A percentile compares a stretch with the other conserved stretches of the same genome.
These are phyloP conservation scores for Drosophila recens DNA, from an alignment of 2,888 invertebrate species.

Conservation along the genomic window DNA sequence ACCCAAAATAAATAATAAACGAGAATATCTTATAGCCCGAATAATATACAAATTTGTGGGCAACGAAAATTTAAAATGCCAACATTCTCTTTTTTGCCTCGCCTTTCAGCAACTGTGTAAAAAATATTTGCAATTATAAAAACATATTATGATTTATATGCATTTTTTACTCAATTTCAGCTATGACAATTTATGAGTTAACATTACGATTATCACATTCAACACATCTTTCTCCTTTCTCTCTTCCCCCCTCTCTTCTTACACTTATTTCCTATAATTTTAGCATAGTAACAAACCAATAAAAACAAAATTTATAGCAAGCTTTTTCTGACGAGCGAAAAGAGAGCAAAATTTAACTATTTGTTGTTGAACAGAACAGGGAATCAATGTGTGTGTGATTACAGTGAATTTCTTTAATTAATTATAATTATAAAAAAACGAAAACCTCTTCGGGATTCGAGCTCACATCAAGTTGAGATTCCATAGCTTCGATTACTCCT, in stretches of 20 bases:
- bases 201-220: conserved; percentile 42
- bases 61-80: neutral
- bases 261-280: neutral
- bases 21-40: neutral
- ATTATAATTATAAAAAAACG: too few species aligned
- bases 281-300: conserved; percentile 42
- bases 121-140: conserved; percentile 35
- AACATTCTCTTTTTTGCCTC: neutral
- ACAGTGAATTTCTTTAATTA: neutral
- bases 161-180: conserved; percentile 32
- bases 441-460: too few species aligned
- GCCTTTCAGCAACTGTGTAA: conserved; percentile 6
- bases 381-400: neutral
- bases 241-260: neutral
- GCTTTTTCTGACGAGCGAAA: conserved; percentile 25
- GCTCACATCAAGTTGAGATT: too few species aligned
- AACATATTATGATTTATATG: conserved; percentile 41
- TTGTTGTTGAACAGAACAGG: neutral
- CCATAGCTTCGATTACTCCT: too few species aligned
- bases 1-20: conserved; percentile 1
- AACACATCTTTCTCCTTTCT: neutral
- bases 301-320: conserved; percentile 39
- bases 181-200: conserved; percentile 39
- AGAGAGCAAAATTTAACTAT: conserved; percentile 7
- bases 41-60: neutral